Base-by-base conservation (phyloP, 1,140 invertebrate genomes). In the Goniozus legneri region DNA sequence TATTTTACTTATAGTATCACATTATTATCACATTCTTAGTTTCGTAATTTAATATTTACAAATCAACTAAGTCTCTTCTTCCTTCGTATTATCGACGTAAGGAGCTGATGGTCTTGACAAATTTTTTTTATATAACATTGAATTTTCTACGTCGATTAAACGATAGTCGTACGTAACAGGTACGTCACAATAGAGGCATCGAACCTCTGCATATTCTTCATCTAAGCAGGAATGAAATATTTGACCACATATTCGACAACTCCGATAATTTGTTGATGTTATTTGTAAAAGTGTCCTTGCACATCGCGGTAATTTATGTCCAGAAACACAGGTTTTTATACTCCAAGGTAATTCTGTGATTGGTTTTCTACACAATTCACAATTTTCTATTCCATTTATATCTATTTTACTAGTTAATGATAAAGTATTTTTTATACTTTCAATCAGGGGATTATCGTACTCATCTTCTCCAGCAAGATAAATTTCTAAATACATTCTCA, bases 251-350 rank as follows among this genome's bases (percentile, higher is more conserved):
- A 71, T 53, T 1, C 60, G 52, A 42, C 74, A 76, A 2, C 40
- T 47, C n/a, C 55, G 52, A 40, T 67, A 75, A 3, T 59, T 54
- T 0, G 68, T 38, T 1, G 39, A 41, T 1, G 62, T 68, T 16
- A 75, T 55, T 56, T 75, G 73, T 13, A 71, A 54, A 8, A 71
- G 47, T 8, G 70, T 75, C n/a, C 65, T 33, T 8, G 66, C 59
- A 49, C 74, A 76, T 44, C 74, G 62, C 3, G 67, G 57, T 32
- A 76, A 54, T 33, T 67, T 64, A 35, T 76, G 74, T 12, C 71
- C 73, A 0, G 31, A 37, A 0, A 64, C 44, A 51, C 74, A 76
- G 2, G 47, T 46, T 2, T 44, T 50, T 2, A 45, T 47, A 10
- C 56, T 58, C 62, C 64, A 71, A 0, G 67, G 55, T 13, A 62